A percentile compares a stretch with the other conserved stretches of the same genome.
Conservation (phyloP, 2,888 invertebrate species). For the Nyleta sp. region DNA sequence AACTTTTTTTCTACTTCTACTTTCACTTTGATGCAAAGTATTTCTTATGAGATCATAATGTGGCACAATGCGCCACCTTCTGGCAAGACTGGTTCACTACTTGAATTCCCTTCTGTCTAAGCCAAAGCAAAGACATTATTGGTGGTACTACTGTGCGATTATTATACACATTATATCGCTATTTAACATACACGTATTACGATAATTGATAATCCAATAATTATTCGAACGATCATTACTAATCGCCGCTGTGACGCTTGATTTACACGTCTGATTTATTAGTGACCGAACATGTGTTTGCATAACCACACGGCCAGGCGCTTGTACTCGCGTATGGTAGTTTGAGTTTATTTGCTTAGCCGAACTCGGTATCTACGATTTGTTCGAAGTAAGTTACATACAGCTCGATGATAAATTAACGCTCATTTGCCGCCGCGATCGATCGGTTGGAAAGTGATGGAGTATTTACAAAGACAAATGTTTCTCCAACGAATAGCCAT, state of each 20-base stretch:
- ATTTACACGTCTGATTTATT: slow-evolving; percentile 38
- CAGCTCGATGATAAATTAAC: background rate
- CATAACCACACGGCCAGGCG: slow-evolving; percentile 47
- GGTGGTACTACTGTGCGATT: slow-evolving; percentile 16
- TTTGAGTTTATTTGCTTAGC: slow-evolving; percentile 22
- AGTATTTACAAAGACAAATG: too few relatives aligned
- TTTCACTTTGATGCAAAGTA: too few relatives aligned
- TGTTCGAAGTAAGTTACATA: background rate
- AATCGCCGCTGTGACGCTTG: slow-evolving; percentile 57
- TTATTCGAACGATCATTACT: slow-evolving; percentile 43
- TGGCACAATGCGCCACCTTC: too few relatives aligned
- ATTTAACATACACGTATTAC: slow-evolving; percentile 12
- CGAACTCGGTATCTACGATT: slow-evolving; percentile 15
- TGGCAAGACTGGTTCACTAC: too few relatives aligned
- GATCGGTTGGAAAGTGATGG: too few relatives aligned
- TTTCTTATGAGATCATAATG: too few relatives aligned
- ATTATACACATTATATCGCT: background rate
- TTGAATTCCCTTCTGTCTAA: too few relatives aligned
- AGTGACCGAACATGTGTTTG: slow-evolving; percentile 39
- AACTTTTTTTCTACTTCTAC: too few relatives aligned
- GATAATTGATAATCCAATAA: slow-evolving; percentile 29
- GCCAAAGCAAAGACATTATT: slow-evolving; percentile 46
- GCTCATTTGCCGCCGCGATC: too few relatives aligned
- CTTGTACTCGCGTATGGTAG: slow-evolving; percentile 34
- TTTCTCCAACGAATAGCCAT: too few relatives aligned